Conservation (phyloP, 2,113 vertebrate species). For the Bettongia penicillata region DNA sequence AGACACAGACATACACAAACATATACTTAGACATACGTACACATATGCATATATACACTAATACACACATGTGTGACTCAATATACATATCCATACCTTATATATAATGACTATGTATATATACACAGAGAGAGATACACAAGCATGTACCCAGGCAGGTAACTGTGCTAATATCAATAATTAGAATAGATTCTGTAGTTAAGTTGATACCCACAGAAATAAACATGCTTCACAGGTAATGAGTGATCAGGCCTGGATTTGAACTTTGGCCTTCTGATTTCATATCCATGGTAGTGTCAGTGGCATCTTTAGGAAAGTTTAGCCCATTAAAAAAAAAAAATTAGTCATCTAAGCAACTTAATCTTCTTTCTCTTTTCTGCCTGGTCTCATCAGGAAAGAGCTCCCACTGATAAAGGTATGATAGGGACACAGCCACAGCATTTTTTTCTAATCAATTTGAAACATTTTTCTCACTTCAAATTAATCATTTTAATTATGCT, state of each 20-base stretch:
- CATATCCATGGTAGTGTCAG: not conserved
- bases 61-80: not conserved
- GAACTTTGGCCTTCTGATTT: not conserved
- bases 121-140: not conserved
- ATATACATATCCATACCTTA: not conserved
- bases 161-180: not conserved
- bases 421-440: conserved; percentile 58
- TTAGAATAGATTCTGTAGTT: not conserved
- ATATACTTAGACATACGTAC: too few species aligned
- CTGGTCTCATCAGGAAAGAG: conserved; percentile 43
- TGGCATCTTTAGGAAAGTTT: not conserved
- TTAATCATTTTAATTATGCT: conserved; percentile 85
- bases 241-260: not conserved
- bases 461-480: conserved; percentile 76
- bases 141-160: not conserved
- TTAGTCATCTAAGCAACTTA: not conserved
- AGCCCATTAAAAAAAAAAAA: not conserved
- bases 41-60: not conserved
- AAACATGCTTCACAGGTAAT: not conserved
- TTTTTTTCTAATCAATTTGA: conserved; percentile 79
- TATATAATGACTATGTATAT: not conserved
- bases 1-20: not conserved
- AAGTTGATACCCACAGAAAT: not conserved
- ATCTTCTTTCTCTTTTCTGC: not conserved
- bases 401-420: conserved; percentile 46